Evolutionary conservation across 2,113 vertebrate species (phyloP).

Genomic region (Agelaius tricolor): DNA sequence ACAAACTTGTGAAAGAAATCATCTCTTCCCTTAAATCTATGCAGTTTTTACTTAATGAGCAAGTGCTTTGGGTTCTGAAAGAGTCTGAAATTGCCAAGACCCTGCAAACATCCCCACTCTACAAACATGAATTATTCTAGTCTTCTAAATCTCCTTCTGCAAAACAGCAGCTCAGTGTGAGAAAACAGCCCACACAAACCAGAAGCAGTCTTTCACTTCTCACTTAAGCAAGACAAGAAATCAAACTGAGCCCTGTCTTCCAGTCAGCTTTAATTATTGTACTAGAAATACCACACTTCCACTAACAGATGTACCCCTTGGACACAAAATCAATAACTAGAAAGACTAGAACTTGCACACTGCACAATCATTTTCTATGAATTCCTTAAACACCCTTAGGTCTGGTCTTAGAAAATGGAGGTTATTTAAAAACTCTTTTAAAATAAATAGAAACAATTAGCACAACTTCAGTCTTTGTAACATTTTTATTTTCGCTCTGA

Average conservation of each 20-base stretch:
- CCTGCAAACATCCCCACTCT: neutral
- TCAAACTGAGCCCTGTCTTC: neutral
- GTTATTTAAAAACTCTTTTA: neutral
- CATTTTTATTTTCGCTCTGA: neutral
- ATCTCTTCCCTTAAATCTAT: neutral
- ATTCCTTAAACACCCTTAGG: neutral
- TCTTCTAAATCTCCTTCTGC: neutral
- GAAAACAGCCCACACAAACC: neutral
- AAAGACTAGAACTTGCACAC: neutral
- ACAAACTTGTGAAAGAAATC: neutral
- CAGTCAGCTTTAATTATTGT: neutral
- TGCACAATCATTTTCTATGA: neutral
- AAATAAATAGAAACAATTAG: neutral
- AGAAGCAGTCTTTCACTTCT: neutral
- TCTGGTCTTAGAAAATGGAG: neutral
- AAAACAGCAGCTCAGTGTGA: neutral
- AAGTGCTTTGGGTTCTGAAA: neutral
- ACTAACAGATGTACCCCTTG: neutral
- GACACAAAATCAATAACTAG: neutral
- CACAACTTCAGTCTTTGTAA: neutral
- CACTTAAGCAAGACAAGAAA: neutral
- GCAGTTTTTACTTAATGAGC: neutral
- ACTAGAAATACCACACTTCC: neutral
- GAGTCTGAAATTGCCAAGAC: neutral
- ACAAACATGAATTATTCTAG: neutral